Evolutionary conservation across 2,888 invertebrate genomes (phyloP), one percentile per base, ranked within the genome.

Genomic region (Poecilobothrus nobilitatus): DNA sequence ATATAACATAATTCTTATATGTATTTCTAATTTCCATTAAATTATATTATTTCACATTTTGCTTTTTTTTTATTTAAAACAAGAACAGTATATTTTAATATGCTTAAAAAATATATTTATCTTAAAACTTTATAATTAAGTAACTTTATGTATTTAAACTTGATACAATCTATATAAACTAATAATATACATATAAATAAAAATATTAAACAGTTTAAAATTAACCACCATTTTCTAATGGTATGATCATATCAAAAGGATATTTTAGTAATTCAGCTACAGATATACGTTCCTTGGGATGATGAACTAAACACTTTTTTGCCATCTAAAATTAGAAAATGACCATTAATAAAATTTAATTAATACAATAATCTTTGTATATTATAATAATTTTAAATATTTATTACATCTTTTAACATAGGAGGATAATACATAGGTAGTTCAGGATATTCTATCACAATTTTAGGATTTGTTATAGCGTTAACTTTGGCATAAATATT

Each of bases 391-490:
- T 27, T 21, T 22, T 21, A 22, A 61, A 62, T 69, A 65, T 20
- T 2, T 33, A 12, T 75, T 71, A 81, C 82, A 73, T 81, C 78
- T 22, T 79, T 70, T 67, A 82, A 73, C 77, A 82, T 80, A 22
- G 74, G 69, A n/a, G 82, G 82, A 76, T 82, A 85, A 82, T 83
- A 77, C 78, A 84, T 82, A 68, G 85, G 83, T 41, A 83, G 81
- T 0, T 84, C 80, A 67, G 91, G 90, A 81, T 91, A 96, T 67
- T 87, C 85, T 74, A 97, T 94, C 71, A 83, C 82, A 73, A 89
- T 87, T 69, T 87, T 85, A 12, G 90, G 89, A 81, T 90, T 89
- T 66, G 88, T 86, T 73, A 96, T 94, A 70, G 91, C 91, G 73
- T 85, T 86, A 68, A 93, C 84, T 82, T 95, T 95, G 62, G 87